Percentiles rank a stretch among this genome's conserved stretches.
Conservation (phyloP, 2,888 invertebrate genomes). For the Scaptomyza cyrtandrae region DNA sequence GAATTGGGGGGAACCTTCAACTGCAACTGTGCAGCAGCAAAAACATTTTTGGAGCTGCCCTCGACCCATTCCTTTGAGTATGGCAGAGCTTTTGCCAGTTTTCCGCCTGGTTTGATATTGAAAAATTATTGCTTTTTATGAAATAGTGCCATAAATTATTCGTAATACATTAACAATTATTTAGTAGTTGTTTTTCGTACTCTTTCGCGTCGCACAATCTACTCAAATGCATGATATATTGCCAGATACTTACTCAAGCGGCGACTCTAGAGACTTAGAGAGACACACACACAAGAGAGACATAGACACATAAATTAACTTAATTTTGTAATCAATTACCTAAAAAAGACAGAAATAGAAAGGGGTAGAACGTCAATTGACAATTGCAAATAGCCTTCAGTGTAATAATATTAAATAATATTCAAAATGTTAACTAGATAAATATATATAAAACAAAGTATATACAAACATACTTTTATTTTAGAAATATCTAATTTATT, state of each 20-base stretch:
- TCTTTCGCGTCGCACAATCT: slow-evolving; percentile 28
- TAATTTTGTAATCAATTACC: slow-evolving; percentile 76
- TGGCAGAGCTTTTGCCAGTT: slow-evolving; percentile 28
- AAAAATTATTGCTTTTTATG: slow-evolving; percentile 81
- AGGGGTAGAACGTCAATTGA: slow-evolving; percentile 6
- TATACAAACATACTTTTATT: too few relatives aligned
- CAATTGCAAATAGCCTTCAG: not conserved
- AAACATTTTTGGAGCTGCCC: slow-evolving; percentile 45
- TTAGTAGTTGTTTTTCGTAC: slow-evolving; percentile 74
- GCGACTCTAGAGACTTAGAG: slow-evolving; percentile 41
- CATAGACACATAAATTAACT: slow-evolving; percentile 67
- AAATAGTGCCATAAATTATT: slow-evolving; percentile 81
- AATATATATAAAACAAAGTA: too few relatives aligned
- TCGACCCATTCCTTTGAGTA: slow-evolving; percentile 1
- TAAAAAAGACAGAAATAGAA: slow-evolving; percentile 39
- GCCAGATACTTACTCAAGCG: slow-evolving; percentile 69
- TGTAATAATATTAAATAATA: too few relatives aligned
- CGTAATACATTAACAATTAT: slow-evolving; percentile 81
- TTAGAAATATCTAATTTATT: too few relatives aligned
- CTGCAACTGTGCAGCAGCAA: slow-evolving; percentile 67
- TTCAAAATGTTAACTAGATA: too few relatives aligned
- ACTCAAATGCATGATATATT: slow-evolving; percentile 76
- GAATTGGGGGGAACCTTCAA: slow-evolving; percentile 52
- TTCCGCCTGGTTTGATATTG: slow-evolving; percentile 79
- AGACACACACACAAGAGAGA: slow-evolving; percentile 9